Conservation (phyloP, 2,797 vertebrate species). For the Carduelis carduelis region DNA sequence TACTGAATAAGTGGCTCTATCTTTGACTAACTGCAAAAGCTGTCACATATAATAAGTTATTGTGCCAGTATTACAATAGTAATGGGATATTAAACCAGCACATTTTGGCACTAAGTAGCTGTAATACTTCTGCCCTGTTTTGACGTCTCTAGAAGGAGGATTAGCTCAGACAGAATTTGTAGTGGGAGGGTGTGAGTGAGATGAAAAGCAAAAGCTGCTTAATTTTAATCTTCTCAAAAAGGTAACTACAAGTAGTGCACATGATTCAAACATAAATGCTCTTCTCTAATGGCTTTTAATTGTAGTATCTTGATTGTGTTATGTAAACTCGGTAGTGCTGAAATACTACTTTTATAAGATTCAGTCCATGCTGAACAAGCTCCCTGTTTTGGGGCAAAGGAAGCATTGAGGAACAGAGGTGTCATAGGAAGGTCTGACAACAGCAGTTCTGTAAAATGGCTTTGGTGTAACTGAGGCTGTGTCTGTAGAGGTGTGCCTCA, state of each 20-base stretch:
- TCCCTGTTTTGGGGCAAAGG: neutral
- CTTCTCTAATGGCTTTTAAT: constrained; percentile 26
- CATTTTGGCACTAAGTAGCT: constrained; percentile 42
- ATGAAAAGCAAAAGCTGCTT: constrained; percentile 64
- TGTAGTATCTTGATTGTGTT: constrained; percentile 17
- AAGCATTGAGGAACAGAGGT: neutral
- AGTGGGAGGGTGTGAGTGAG: constrained; percentile 39
- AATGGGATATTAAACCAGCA: constrained; percentile 53
- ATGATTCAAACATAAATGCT: neutral
- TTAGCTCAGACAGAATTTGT: constrained; percentile 42
- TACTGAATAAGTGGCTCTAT: neutral
- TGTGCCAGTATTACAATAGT: constrained; percentile 41
- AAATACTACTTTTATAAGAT: neutral
- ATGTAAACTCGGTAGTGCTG: neutral
- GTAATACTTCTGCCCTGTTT: constrained; percentile 45
- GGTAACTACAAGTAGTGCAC: constrained; percentile 32
- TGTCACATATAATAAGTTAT: constrained; percentile 39
- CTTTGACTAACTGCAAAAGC: constrained; percentile 21
- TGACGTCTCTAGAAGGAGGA: constrained; percentile 49
- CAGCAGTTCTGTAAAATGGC: neutral
- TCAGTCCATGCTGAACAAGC: rapidly evolving
- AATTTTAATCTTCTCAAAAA: constrained; percentile 59
- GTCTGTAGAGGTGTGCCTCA: neutral
- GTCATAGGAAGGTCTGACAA: neutral
- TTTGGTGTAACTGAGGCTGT: neutral